Percentiles rank a stretch among this genome's conserved stretches.
Conservation (phyloP, 1,140 invertebrate species). For the Trissolcus basalis region DNA sequence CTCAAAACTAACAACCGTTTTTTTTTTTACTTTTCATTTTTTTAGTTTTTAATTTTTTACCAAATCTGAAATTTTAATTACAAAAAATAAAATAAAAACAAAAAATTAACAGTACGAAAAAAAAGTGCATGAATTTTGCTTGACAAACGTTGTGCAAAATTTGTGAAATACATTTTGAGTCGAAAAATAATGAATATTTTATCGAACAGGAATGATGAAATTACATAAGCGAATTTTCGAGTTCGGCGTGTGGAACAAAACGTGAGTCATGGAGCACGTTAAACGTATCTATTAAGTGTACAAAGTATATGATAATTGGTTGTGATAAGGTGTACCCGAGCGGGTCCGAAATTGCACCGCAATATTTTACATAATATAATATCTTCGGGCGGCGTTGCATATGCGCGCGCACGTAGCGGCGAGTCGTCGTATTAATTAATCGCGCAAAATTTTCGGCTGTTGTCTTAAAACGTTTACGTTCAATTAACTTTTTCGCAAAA, state of each 20-base stretch:
- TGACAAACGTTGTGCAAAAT: no score
- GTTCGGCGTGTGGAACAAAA: constrained; percentile 27
- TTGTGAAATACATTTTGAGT: no score
- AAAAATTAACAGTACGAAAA: no score
- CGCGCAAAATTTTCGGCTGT: constrained; percentile 9
- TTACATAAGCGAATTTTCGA: constrained; percentile 34
- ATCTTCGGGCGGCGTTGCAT: neutral
- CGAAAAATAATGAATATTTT: neutral
- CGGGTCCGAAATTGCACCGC: constrained; percentile 41
- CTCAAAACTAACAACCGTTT: no score
- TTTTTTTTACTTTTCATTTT: no score
- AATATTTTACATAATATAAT: constrained; percentile 55
- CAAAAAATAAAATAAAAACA: no score
- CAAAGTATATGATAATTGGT: constrained; percentile 50
- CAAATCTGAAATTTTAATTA: no score
- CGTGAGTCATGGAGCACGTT: constrained; percentile 33
- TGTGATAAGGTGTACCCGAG: constrained; percentile 40
- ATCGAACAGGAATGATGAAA: neutral
- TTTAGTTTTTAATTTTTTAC: no score
- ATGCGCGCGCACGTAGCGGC: constrained; percentile 12
- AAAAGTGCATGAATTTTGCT: no score
- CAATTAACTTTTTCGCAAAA: constrained; percentile 32
- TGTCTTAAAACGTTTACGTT: constrained; percentile 18
- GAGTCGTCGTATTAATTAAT: constrained; percentile 13
- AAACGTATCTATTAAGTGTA: constrained; percentile 50